Conservation (phyloP, 2,888 invertebrate genomes). For the Phengaris arion region DNA sequence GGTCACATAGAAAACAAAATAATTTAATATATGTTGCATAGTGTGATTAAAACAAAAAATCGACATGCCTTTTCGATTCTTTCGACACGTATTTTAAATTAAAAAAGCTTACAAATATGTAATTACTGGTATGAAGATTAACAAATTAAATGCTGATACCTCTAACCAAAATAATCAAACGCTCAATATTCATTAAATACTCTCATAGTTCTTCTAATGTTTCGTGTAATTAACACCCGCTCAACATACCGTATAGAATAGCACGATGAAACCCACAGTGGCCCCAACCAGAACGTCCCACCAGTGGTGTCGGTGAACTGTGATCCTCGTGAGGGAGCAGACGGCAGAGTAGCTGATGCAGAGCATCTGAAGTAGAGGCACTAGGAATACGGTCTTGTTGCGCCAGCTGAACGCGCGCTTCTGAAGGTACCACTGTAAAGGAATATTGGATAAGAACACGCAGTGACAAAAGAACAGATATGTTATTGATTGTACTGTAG, state of each 20-base stretch:
- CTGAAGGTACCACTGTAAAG: conserved; percentile 82
- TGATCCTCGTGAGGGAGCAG: conserved; percentile 83
- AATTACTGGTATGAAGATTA: too few species aligned
- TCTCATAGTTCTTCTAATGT: too few species aligned
- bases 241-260: conserved; percentile 77
- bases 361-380: conserved; percentile 81
- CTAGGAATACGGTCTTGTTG: conserved; percentile 65
- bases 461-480: background rate
- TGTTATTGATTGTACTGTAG: too few species aligned
- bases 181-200: too few species aligned
- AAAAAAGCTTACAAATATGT: too few species aligned
- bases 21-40: too few species aligned
- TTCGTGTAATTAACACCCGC: background rate
- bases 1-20: too few species aligned
- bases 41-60: too few species aligned
- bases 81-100: too few species aligned
- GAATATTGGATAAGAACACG: background rate
- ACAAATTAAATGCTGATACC: too few species aligned
- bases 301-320: conserved; percentile 88
- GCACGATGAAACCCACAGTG: conserved; percentile 76
- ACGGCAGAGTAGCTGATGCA: conserved; percentile 79
- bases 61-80: too few species aligned
- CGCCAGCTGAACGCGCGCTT: conserved; percentile 66
- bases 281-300: conserved; percentile 86
- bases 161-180: too few species aligned